These are phyloP conservation scores for Cantharis rufa DNA, from an alignment of 2,888 invertebrate genomes.

Conservation along the genomic window DNA sequence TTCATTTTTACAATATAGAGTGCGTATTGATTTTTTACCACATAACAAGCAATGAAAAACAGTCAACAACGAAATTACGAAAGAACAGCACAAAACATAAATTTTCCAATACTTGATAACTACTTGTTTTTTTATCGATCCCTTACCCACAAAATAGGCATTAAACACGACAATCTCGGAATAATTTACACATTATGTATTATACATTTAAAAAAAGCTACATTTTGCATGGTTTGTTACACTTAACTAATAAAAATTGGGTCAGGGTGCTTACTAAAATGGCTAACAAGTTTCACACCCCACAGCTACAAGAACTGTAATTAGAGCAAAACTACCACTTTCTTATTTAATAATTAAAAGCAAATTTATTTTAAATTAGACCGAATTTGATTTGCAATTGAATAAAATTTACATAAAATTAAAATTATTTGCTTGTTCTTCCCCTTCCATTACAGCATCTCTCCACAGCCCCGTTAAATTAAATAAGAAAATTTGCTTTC, in stretches of 20 bases:
- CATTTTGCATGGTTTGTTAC: neutral
- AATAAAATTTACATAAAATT: neutral
- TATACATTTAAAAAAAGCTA: neutral
- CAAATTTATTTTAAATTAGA: neutral
- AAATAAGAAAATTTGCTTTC: neutral
- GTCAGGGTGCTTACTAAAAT: neutral
- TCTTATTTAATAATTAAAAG: neutral
- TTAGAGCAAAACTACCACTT: neutral
- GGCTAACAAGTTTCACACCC: neutral
- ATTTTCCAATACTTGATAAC: neutral
- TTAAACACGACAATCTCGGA: constrained; percentile 19
- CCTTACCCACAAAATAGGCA: constrained; percentile 9
- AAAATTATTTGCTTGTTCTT: neutral
- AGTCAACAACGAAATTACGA: constrained; percentile 1
- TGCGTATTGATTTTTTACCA: constrained; percentile 10
- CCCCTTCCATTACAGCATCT: neutral
- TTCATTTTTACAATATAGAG: constrained; percentile 13
- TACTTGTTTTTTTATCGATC: constrained; percentile 16
- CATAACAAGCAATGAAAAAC: constrained; percentile 1
- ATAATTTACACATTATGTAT: constrained; percentile 17
- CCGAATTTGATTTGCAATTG: neutral
- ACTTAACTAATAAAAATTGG: neutral
- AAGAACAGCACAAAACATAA: constrained; percentile 8
- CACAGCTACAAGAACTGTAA: neutral
- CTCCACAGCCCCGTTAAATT: neutral